These are phyloP conservation scores for Onychostruthus taczanowskii DNA, from an alignment of 2,113 vertebrate genomes.

Conservation along the genomic window DNA sequence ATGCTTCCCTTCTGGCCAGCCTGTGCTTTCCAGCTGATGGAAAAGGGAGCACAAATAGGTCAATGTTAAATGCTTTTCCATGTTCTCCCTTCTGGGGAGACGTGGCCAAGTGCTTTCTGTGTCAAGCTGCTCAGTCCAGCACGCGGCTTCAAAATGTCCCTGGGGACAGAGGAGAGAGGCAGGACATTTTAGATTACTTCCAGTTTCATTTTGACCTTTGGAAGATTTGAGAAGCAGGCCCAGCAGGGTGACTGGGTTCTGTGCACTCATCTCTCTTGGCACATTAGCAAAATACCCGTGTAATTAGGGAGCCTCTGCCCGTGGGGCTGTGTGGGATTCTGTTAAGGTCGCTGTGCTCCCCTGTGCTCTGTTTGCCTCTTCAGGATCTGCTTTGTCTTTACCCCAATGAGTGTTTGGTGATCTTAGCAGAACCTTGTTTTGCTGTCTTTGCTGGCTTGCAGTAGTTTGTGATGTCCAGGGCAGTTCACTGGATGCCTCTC, in stretches of 20 bases:
- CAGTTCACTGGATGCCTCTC: not conserved
- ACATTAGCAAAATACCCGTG: not conserved
- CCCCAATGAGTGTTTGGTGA: not conserved
- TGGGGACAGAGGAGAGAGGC: not conserved
- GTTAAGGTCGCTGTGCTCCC: not conserved
- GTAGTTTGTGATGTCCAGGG: not conserved
- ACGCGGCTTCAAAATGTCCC: not conserved
- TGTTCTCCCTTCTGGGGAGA: not conserved
- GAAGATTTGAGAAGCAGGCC: not conserved
- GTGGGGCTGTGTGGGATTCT: not conserved
- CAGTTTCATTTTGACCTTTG: not conserved
- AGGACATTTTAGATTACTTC: conserved; percentile 1
- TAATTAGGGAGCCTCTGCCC: not conserved
- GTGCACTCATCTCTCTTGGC: not conserved
- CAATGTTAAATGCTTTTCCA: conserved; percentile 23
- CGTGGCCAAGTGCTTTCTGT: not conserved
- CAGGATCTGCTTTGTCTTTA: not conserved
- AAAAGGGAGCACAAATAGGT: not conserved
- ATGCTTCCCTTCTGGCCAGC: not conserved
- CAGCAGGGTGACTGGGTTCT: not conserved
- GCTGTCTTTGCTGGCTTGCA: not conserved
- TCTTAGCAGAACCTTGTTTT: not conserved
- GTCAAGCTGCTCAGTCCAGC: not conserved
- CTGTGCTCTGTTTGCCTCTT: not conserved
- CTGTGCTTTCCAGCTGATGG: not conserved